These are phyloP conservation scores for Ptilodon capucinus DNA, from an alignment of 2,888 invertebrate species.

Conservation along the genomic window DNA sequence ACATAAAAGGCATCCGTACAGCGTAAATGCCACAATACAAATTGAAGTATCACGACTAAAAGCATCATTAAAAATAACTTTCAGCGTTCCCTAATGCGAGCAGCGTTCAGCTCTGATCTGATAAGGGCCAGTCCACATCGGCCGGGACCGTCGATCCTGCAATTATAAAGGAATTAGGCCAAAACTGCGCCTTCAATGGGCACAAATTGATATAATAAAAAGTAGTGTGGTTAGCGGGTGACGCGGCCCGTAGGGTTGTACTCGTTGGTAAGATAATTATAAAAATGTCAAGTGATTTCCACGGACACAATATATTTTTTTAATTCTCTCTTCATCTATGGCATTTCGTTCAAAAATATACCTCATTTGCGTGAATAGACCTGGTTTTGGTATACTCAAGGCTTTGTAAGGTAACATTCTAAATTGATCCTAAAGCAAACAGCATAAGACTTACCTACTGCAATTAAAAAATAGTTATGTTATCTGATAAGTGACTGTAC, in stretches of 20 bases:
- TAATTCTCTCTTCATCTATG: too few species aligned
- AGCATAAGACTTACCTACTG: too few species aligned
- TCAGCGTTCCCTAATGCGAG: conserved; percentile 58
- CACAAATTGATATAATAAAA: conserved; percentile 83
- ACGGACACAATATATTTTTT: too few species aligned
- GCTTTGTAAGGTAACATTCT: too few species aligned
- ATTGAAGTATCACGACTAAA: conserved; percentile 45
- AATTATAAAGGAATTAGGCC: conserved; percentile 81
- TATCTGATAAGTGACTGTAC: too few species aligned
- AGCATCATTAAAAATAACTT: conserved; percentile 53
- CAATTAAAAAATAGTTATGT: too few species aligned
- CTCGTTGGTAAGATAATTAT: too few species aligned
- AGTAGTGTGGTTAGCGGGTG: conserved; percentile 60
- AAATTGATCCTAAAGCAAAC: too few species aligned
- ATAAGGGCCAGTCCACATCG: conserved; percentile 67
- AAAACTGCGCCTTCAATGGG: conserved; percentile 78
- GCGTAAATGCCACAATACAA: conserved; percentile 16
- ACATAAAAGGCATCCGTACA: neutral
- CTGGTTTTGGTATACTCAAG: too few species aligned
- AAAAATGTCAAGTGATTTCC: too few species aligned
- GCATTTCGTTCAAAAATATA: too few species aligned
- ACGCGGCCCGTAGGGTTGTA: conserved; percentile 41
- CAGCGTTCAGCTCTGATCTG: conserved; percentile 52
- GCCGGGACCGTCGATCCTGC: conserved; percentile 65
- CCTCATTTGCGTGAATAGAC: too few species aligned